A percentile compares a stretch with the other conserved stretches of the same genome.
Evolutionary conservation across 2,888 invertebrate genomes (phyloP).

Genomic region (Dorcus hopei): DNA sequence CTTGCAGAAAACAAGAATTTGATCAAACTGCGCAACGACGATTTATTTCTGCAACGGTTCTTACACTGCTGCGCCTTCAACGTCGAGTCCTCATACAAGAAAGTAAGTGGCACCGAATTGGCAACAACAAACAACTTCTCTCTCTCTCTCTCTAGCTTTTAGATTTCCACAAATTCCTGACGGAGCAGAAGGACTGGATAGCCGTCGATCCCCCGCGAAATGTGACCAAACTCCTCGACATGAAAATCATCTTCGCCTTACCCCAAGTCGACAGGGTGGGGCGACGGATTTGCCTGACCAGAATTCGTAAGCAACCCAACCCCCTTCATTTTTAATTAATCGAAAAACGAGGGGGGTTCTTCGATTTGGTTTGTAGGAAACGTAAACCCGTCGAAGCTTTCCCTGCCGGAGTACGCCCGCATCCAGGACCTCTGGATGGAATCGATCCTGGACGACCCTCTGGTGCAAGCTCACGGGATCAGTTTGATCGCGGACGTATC

Average conservation of each 20-base stretch:
- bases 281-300: constrained; percentile 42
- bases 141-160: constrained; percentile 34
- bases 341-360: too few species aligned
- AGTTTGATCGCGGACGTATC: constrained; percentile 43
- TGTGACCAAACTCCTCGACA: constrained; percentile 35
- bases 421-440: constrained; percentile 47
- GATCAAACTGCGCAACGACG: constrained; percentile 38
- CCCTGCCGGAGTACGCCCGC: constrained; percentile 37
- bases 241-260: constrained; percentile 39
- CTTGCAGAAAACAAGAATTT: constrained; percentile 32
- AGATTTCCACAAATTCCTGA: constrained; percentile 37
- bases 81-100: constrained; percentile 39
- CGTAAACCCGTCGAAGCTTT: constrained; percentile 32
- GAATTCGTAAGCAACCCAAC: constrained; percentile 36
- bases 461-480: constrained; percentile 41
- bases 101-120: constrained; percentile 29
- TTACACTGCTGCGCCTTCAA: constrained; percentile 40
- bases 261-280: constrained; percentile 41
- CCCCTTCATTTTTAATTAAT: not conserved
- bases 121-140: constrained; percentile 17
- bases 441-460: constrained; percentile 38
- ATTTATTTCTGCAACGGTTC: constrained; percentile 40
- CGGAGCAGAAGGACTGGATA: constrained; percentile 43
- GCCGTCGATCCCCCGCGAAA: constrained; percentile 33
- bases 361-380: constrained; percentile 12